Evolutionary conservation across 2,113 vertebrate species (phyloP).

Genomic region (Brachyistius frenatus): DNA sequence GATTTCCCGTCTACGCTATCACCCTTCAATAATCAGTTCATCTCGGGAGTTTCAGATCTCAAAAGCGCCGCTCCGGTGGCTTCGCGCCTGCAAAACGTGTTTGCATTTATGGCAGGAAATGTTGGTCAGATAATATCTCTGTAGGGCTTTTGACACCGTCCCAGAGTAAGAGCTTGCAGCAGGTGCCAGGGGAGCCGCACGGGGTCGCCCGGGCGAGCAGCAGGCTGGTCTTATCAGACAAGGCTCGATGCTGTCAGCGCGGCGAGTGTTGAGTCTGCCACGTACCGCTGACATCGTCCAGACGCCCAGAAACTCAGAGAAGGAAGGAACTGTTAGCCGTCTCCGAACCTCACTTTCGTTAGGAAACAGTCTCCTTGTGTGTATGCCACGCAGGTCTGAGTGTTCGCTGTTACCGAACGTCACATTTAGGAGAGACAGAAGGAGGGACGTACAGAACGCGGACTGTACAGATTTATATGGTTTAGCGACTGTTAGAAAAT

Average conservation of each 20-base stretch:
- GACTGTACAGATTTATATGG: background rate
- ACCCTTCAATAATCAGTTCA: background rate
- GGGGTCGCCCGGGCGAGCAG: slow-evolving; percentile 67
- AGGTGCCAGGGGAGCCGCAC: slow-evolving; percentile 77
- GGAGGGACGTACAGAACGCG: background rate
- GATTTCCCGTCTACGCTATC: too few relatives aligned
- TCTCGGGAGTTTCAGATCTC: background rate
- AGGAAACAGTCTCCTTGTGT: slow-evolving; percentile 23
- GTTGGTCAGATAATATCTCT: slow-evolving; percentile 54
- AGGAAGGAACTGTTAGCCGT: slow-evolving; percentile 42
- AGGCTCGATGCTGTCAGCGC: slow-evolving; percentile 83
- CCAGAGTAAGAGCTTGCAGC: slow-evolving; percentile 71
- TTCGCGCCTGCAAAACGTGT: slow-evolving; percentile 14
- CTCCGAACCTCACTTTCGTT: slow-evolving; percentile 17
- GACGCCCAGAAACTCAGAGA: slow-evolving; percentile 41
- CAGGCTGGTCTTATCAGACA: slow-evolving; percentile 82
- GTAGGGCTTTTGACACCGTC: slow-evolving; percentile 7
- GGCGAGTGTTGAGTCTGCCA: slow-evolving; percentile 79
- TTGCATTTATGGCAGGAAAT: slow-evolving; percentile 21
- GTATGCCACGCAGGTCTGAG: background rate
- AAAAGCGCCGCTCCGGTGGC: slow-evolving; percentile 5
- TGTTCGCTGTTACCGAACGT: slow-evolving; percentile 1
- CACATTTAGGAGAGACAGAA: background rate
- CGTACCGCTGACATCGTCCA: slow-evolving; percentile 59
- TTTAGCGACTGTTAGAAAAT: too few relatives aligned